Base-by-base conservation (phyloP, 2,888 invertebrate species). In the Troilus luridus region DNA sequence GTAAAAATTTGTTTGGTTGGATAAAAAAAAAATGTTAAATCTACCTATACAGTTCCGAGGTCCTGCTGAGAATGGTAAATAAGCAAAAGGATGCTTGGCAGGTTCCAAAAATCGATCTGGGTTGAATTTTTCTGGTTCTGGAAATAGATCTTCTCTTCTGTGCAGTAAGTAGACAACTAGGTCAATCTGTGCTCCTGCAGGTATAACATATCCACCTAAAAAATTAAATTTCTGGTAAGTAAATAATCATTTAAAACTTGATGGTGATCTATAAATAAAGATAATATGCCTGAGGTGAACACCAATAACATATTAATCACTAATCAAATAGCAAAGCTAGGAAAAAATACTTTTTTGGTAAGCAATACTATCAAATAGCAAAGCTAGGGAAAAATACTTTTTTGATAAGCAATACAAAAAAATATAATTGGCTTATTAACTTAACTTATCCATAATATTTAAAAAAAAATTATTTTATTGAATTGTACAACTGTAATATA, bases 1-100 rank as follows among this genome's bases (percentile, higher is more conserved):
- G 41, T 41, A 41, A 41, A n/a, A 41, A 41, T 41, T 41, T 5
- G 2, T 41, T 41, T 41, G 1, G 1, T 41, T 41, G 41, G 41
- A 41, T 41, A 1, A 41, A 41, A 41, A 41, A 41, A 41, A 5
- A 41, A 41, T 41, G 41, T 41, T 41, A 41, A 41, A 41, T 41
- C 41, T 24, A 95, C 95, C 95, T 92, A 96, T 95, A 92, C 96
- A 96, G 93, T 96, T 96, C 81, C 96, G 95, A 0, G 96, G 95
- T 0, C 96, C 96, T 14, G 96, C 96, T 93, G 96, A 96, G 91
- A 96, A 96, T 0, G 96, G 95, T 1, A 96, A 93, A 94, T 95
- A 96, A 58, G 94, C 94, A 93, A 95, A 96, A 0, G 95, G 95
- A 91, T 94, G 95, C 3, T 93, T 94, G 58, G 93, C 93, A 91